Evolutionary conservation across 2,888 invertebrate species (phyloP).

Genomic region (Reticulitermes lucifugus): DNA sequence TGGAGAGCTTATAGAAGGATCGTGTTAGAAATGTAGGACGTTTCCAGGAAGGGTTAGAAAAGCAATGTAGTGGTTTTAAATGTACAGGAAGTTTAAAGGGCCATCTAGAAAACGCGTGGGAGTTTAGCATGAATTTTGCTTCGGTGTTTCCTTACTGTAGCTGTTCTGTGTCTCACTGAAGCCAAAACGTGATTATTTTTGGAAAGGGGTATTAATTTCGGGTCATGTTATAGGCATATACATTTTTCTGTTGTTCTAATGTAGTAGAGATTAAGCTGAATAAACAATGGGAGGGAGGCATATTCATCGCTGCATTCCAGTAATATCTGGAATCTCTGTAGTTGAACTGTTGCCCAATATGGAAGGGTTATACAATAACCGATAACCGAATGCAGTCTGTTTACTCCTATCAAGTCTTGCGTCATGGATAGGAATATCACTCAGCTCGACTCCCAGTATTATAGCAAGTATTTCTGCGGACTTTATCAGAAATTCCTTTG

Average conservation of each 20-base stretch:
- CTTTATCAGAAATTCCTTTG: constrained; percentile 6
- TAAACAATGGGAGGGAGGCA: neutral
- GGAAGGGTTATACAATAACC: neutral
- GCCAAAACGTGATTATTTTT: constrained; percentile 1
- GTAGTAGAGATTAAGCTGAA: neutral
- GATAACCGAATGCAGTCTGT: neutral
- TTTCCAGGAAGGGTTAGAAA: neutral
- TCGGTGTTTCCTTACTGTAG: neutral
- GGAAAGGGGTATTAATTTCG: neutral
- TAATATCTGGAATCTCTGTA: neutral
- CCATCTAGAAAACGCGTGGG: constrained; percentile 3
- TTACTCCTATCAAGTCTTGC: neutral
- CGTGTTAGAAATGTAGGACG: neutral
- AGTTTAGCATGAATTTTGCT: neutral
- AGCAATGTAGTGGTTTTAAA: constrained; percentile 19
- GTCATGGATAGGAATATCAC: neutral
- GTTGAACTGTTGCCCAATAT: neutral
- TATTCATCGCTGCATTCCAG: neutral
- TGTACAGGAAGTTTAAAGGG: constrained; percentile 20
- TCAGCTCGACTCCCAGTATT: neutral
- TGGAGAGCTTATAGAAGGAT: neutral
- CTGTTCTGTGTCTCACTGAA: neutral
- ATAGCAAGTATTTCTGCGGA: neutral
- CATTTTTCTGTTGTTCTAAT: neutral
- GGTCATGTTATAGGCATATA: neutral